Conservation (phyloP, 2,113 vertebrate genomes). For the Aspidoscelis tigris region DNA sequence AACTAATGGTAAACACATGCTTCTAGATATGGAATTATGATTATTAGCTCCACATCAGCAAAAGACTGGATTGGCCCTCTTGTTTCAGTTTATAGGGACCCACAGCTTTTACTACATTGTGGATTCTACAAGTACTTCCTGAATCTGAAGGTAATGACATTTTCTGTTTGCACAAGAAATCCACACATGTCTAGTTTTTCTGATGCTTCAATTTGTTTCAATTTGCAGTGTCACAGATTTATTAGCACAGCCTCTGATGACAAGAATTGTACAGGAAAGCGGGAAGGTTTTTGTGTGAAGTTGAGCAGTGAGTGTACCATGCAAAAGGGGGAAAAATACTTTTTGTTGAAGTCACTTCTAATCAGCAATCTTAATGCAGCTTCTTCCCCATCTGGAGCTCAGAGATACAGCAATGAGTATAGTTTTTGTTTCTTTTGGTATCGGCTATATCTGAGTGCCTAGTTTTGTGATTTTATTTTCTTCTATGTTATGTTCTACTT, state of each 20-base stretch:
- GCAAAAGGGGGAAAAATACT: neutral
- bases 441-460: too few species aligned
- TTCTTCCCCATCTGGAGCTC: too few species aligned
- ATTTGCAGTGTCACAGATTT: constrained; percentile 7
- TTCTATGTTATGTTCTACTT: too few species aligned
- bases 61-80: constrained; percentile 27
- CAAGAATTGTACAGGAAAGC: neutral
- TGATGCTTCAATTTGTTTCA: neutral
- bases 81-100: constrained; percentile 33
- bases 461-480: too few species aligned
- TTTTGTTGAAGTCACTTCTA: neutral
- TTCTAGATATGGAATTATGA: constrained; percentile 63
- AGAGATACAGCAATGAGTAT: too few species aligned
- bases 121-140: constrained; percentile 38
- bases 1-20: constrained; percentile 72
- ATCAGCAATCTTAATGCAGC: neutral
- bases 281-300: neutral
- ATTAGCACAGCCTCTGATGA: neutral
- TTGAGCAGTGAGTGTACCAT: neutral
- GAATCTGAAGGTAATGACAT: neutral
- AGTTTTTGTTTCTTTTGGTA: too few species aligned
- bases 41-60: constrained; percentile 72
- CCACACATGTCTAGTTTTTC: neutral
- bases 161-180: neutral
- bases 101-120: constrained; percentile 24